Evolutionary conservation across 2,113 vertebrate genomes (phyloP), one percentile per base, ranked within the genome.

Genomic region (Oenanthe melanoleuca): DNA sequence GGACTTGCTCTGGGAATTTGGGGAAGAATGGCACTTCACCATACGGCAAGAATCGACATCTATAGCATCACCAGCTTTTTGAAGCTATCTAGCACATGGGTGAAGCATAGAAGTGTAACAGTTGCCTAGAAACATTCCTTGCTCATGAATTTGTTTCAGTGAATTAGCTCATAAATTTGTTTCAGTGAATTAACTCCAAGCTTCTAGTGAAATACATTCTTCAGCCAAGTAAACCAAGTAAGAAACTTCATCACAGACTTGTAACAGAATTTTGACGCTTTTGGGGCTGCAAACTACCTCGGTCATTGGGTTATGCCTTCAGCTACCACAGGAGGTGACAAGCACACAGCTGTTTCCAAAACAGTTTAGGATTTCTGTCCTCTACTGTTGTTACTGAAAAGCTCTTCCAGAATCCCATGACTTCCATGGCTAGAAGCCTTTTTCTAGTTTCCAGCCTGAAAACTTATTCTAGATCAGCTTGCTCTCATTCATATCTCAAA

Each of bases 71-170:
- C 38, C 78, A 78, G 50, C 74, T 87, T 94, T 91, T 73, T 82
- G 84, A 95, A 95, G 45, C 81, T 44, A 61, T 73, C 60, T 86
- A 80, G 55, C 73, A 94, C 93, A 91, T 88, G 85, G 82, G 75
- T 89, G 92, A 95, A 93, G 49, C 82, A 95, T 72, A 92, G 9
- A 73, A 91, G 50, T 77, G 1, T 74, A 86, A 80, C 88, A 97
- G 88, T 80, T 94, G 95, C 94, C 75, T 94, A 83, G 79, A 97
- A 95, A 96, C 88, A 94, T 67, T 81, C 64, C 72, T 88, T 86
- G 69, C 69, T 93, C 77, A 40, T 45, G 86, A 60, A 83, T 78
- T 69, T 63, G 80, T 83, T 81, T 95, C 53, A 67, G 28, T 20
- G 8, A 71, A 95, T 88, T 88, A 91, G 83, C 47, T 64, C 79